A percentile compares a stretch with the other conserved stretches of the same genome.
Conservation (phyloP, 2,113 vertebrate genomes). For the Castor canadensis region DNA sequence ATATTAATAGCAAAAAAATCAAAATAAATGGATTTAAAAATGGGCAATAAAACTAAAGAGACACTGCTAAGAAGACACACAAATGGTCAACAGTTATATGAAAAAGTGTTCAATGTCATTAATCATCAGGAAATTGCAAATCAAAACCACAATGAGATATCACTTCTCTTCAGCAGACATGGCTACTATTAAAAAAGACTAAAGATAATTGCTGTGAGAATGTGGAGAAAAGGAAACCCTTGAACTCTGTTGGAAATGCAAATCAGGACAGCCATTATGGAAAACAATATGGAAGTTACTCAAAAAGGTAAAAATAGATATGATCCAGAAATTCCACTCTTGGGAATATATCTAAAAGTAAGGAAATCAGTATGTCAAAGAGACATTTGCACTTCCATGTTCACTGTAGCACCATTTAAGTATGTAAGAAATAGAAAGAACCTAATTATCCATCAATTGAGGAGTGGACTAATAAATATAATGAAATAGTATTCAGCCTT, state of each 20-base stretch:
- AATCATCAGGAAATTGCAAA: not conserved
- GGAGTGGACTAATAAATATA: not conserved
- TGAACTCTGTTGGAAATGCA: not conserved
- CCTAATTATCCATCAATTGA: not conserved
- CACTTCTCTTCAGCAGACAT: not conserved
- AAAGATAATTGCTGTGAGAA: not conserved
- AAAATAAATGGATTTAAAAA: not conserved
- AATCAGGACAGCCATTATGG: not conserved
- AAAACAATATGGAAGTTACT: not conserved
- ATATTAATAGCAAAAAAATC: not conserved
- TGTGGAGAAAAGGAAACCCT: not conserved
- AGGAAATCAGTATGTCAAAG: not conserved
- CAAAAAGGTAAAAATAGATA: no score
- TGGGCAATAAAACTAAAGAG: not conserved
- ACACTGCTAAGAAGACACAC: not conserved
- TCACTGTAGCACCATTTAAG: no score
- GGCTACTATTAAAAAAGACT: not conserved
- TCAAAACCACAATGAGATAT: not conserved
- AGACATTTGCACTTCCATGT: not conserved
- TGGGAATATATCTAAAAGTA: no score
- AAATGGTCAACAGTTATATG: not conserved
- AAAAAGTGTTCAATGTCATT: not conserved
- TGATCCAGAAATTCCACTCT: not conserved
- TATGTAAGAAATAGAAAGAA: no score
- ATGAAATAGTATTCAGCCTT: not conserved